Percentiles rank a stretch among this genome's conserved stretches.
Evolutionary conservation across 1,140 invertebrate genomes (phyloP).

Genomic region (Drosophila novamexicana): DNA sequence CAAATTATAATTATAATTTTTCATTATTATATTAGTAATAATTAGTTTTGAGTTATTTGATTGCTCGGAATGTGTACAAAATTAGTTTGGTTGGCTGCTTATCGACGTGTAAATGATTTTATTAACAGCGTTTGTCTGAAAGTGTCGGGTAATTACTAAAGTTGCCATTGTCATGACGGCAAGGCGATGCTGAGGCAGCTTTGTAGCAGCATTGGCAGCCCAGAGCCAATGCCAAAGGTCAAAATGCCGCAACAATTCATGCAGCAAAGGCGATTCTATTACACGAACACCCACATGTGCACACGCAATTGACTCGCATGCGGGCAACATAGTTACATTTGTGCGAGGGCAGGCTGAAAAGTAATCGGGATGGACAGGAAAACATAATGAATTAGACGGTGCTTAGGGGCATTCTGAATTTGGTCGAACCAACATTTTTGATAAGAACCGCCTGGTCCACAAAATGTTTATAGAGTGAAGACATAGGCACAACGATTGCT

Average conservation of each 20-base stretch:
- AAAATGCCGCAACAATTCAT: slow-evolving; percentile 40
- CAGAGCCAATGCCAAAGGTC: slow-evolving; percentile 39
- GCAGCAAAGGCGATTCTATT: slow-evolving; percentile 8
- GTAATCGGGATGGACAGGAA: too few relatives aligned
- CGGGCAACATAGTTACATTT: slow-evolving; percentile 7
- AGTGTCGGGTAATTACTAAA: slow-evolving; percentile 71
- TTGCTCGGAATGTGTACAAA: slow-evolving; percentile 35
- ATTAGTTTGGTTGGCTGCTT: slow-evolving; percentile 10
- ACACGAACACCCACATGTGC: background rate
- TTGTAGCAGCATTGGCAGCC: slow-evolving; percentile 5
- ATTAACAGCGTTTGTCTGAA: slow-evolving; percentile 61
- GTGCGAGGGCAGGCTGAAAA: too few relatives aligned
- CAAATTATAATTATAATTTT: background rate
- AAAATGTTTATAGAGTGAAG: too few relatives aligned
- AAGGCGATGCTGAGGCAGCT: slow-evolving; percentile 34
- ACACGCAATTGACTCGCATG: slow-evolving; percentile 4
- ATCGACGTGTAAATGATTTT: slow-evolving; percentile 66
- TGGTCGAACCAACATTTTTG: too few relatives aligned
- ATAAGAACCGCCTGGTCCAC: too few relatives aligned
- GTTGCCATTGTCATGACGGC: slow-evolving; percentile 60
- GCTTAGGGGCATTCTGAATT: too few relatives aligned
- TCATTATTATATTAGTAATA: slow-evolving; percentile 10
- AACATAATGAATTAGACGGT: too few relatives aligned
- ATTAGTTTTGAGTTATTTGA: slow-evolving; percentile 17
- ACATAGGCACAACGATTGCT: too few relatives aligned